phyloP scores from a whole-genome alignment of 2,797 vertebrate genomes.

The Lutjanus argentimaculatus region DNA sequence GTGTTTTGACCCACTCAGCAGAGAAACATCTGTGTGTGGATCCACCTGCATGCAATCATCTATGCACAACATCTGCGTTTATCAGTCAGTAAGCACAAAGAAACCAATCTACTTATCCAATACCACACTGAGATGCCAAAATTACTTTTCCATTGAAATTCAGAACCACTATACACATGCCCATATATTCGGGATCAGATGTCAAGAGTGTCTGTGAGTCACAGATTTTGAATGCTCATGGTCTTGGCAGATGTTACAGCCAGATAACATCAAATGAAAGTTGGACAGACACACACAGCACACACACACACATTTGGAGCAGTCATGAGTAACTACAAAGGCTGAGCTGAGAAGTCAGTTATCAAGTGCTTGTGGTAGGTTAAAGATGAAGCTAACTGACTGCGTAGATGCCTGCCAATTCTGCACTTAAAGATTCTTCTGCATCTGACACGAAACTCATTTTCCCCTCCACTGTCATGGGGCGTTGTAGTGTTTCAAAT shows the following conservation, averaged over 20 bases:
- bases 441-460: conserved; percentile 44
- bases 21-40: conserved; percentile 53
- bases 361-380: conserved; percentile 33
- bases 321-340: conserved; percentile 47
- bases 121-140: conserved; percentile 37
- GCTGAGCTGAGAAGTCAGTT: conserved; percentile 54
- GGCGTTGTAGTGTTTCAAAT: conserved; percentile 41
- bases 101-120: conserved; percentile 29
- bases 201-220: conserved; percentile 60
- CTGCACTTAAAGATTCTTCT: conserved; percentile 33
- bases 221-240: conserved; percentile 40
- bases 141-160: conserved; percentile 36
- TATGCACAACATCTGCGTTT: conserved; percentile 40
- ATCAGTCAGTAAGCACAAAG: conserved; percentile 55
- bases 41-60: conserved; percentile 75
- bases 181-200: conserved; percentile 49
- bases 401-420: conserved; percentile 9
- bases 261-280: conserved; percentile 61
- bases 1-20: conserved; percentile 32
- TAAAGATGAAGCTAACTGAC: conserved; percentile 36
- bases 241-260: conserved; percentile 55
- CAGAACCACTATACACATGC: conserved; percentile 2
- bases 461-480: conserved; percentile 7
- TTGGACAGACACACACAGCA: conserved; percentile 22
- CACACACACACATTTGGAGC: conserved; percentile 27